Conservation (phyloP, 1,140 invertebrate species). For the Potamilus streckersoni region DNA sequence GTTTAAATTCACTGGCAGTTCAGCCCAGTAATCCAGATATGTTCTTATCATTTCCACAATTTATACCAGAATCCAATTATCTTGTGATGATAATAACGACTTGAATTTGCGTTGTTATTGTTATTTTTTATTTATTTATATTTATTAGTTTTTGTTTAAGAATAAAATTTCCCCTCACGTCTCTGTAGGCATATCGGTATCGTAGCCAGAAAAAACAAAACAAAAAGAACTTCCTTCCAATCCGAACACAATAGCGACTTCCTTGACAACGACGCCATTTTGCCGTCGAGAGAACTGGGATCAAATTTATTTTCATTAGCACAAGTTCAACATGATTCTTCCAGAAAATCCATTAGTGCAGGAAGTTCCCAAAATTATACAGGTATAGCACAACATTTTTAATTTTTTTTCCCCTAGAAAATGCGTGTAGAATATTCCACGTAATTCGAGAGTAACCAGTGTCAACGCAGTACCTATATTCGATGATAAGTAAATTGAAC, state of each 20-base stretch:
- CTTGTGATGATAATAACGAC: too few species aligned
- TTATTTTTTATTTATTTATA: too few species aligned
- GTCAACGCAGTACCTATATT: background rate
- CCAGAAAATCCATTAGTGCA: background rate
- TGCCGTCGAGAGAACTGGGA: background rate
- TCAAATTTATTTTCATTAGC: background rate
- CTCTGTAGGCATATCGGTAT: too few species aligned
- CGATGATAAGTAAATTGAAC: background rate
- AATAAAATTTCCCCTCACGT: background rate
- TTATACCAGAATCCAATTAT: too few species aligned
- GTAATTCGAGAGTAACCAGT: background rate
- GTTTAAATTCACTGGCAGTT: too few species aligned
- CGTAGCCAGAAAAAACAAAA: background rate
- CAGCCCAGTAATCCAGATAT: too few species aligned
- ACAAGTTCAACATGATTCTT: slow-evolving; percentile 13
- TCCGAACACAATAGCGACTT: background rate
- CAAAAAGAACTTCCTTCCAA: background rate
- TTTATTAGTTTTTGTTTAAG: background rate
- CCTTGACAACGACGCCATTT: slow-evolving; percentile 19
- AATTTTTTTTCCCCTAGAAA: background rate
- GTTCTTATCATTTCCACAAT: too few species aligned
- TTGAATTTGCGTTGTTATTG: too few species aligned
- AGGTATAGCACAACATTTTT: background rate
- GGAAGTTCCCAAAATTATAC: slow-evolving; percentile 25
- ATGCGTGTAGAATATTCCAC: background rate